Base-by-base conservation (phyloP, 2,797 vertebrate genomes). In the Acipenser transmontanus region DNA sequence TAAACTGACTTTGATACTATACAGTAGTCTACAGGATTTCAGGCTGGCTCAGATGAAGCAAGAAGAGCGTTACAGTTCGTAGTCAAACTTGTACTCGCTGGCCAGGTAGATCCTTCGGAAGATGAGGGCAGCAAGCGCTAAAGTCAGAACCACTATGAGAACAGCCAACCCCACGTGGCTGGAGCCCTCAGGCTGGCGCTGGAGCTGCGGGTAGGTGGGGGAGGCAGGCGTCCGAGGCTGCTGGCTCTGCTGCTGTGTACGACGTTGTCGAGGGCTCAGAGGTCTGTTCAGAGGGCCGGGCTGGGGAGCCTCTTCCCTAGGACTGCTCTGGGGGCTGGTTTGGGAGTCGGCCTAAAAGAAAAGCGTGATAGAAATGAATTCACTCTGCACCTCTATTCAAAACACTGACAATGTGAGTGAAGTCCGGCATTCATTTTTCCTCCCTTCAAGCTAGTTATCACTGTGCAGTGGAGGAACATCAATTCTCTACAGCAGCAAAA, bases 21-120 rank as follows among this genome's bases (percentile, higher is more conserved):
- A 34, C 2, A 3, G 34, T 4, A 34, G 34, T 34, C 34, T 34
- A 34, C 34, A 34, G 34, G 34, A 34, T 34, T 34, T 4, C 34
- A 34, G 34, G 34, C 34, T 34, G 34, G 34, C 34, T 50, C 52
- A 62, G 59, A 20, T n/a, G 59, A 47, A 62, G 65, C 8, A 47
- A n/a, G 47, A 60, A 0, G 52, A 50, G 50, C 13, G 68, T 81
- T 89, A 98, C 70, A 98, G 89, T 76, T 99, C 95, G 61, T 93
- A 95, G 82, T 94, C 91, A 72, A 98, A 96, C 78, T 95, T 89
- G 75, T 95, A 96, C 76, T 98, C 95, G 0, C 98, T 90, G 66
- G 94, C 90, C 82, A 98, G 78, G 80, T 92, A 99, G 85, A 98
- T 91, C 73, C 97, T 89, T 69, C 97, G 94, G 75, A 98, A 97